A percentile compares a stretch with the other conserved stretches of the same genome.
These are phyloP conservation scores for Sinelater perroti DNA, from an alignment of 2,888 invertebrate species.

Conservation along the genomic window DNA sequence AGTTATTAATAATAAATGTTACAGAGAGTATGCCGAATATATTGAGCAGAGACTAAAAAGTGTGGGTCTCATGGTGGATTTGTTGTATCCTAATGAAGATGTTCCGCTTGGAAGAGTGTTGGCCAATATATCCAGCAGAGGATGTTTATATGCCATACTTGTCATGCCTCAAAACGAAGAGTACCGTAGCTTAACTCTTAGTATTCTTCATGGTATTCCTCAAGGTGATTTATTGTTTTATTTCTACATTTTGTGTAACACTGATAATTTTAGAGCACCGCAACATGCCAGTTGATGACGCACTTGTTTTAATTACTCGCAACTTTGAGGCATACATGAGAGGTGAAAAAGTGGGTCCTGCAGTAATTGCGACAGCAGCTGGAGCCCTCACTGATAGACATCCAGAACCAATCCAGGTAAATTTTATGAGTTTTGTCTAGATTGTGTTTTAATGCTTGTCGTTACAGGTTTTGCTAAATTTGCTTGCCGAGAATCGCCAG, in stretches of 20 bases:
- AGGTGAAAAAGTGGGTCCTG: slow-evolving; percentile 56
- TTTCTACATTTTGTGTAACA: not conserved
- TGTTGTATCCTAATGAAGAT: slow-evolving; percentile 91
- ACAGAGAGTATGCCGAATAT: slow-evolving; percentile 85
- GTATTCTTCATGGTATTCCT: slow-evolving; percentile 89
- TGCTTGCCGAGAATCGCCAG: slow-evolving; percentile 83
- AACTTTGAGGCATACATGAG: slow-evolving; percentile 73
- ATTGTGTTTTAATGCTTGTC: slow-evolving; percentile 39
- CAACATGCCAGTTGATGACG: slow-evolving; percentile 95
- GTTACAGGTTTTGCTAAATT: slow-evolving; percentile 72
- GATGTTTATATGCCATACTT: slow-evolving; percentile 88
- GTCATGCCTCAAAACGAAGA: slow-evolving; percentile 87
- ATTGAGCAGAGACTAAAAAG: slow-evolving; percentile 84
- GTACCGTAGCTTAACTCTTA: slow-evolving; percentile 86
- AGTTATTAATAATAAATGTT: slow-evolving; percentile 25
- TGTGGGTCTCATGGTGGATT: slow-evolving; percentile 81
- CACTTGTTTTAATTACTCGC: slow-evolving; percentile 78
- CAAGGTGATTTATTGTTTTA: slow-evolving; percentile 69
- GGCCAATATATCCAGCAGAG: slow-evolving; percentile 88
- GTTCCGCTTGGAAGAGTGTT: slow-evolving; percentile 81
- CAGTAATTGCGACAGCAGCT: slow-evolving; percentile 47
- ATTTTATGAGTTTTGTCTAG: too few species aligned
- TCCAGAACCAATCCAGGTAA: slow-evolving; percentile 71
- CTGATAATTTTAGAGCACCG: slow-evolving; percentile 75
- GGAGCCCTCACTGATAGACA: slow-evolving; percentile 61